Evolutionary conservation across 2,113 vertebrate species (phyloP), one percentile per base, ranked within the genome.

Genomic region (Sylvilagus bachmani): DNA sequence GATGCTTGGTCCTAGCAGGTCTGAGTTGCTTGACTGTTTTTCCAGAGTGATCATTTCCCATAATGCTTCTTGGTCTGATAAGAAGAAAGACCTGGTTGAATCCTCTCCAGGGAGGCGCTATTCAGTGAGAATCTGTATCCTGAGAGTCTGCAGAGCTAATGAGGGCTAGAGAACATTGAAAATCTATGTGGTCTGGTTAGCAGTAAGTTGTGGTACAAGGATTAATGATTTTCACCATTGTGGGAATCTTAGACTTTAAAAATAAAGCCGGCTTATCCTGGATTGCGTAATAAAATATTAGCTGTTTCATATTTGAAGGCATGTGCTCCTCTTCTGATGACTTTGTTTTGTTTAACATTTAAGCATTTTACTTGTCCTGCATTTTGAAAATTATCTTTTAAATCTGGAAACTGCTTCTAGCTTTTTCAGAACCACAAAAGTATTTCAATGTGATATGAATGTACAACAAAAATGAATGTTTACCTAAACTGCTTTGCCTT

Each of bases 371-470:
- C 79, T 71, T 66, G 44, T 83, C 5, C 66, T 95, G 90, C 86
- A 75, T 93, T 82, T 14, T 96, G 19, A 58, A 69, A 85, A 58
- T 10, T 22, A 9, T 67, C 17, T 27, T 87, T 91, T 92, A 86
- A 70, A 53, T 90, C 49, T 95, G 5, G 44, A 85, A 85, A 81
- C 66, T 75, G 44, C 62, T 81, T 84, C 70, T 9, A 82, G 51
- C 13, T 64, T 17, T 62, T 92, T 84, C 36, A 12, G 64, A 86
- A 80, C 89, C 49, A 93, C 66, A 53, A 89, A 86, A 73, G 36
- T 6, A 90, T 70, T 91, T 84, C 55, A 82, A 69, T 78, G 44
- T 61, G 62, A 90, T 94, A 64, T 93, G 16, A 93, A 93, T 36
- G 44, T 94, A 90, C 19, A 78, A 66, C 6, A 49, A 10, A 67